Conservation (phyloP, 2,888 invertebrate species). For the Chloromyia formosa region DNA sequence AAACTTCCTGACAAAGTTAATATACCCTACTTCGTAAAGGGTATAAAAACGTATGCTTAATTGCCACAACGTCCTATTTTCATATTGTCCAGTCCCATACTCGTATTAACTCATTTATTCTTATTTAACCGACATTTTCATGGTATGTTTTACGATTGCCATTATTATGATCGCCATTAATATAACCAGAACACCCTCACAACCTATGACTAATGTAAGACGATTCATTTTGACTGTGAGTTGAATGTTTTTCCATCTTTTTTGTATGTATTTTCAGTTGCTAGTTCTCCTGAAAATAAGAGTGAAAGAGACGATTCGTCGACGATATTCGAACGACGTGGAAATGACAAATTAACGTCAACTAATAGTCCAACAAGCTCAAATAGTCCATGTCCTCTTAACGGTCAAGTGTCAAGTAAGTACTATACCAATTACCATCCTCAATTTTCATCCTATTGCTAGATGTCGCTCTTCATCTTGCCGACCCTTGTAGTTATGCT, state of each 20-base stretch:
- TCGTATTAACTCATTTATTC: background rate
- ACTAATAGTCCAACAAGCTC: slow-evolving; percentile 59
- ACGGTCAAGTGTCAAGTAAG: slow-evolving; percentile 66
- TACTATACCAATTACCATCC: slow-evolving; percentile 48
- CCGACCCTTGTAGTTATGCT: background rate
- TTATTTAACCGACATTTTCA: background rate
- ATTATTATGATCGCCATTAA: no score
- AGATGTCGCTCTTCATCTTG: background rate
- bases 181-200: background rate
- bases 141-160: no score
- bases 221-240: background rate
- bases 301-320: slow-evolving; percentile 69
- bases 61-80: no score
- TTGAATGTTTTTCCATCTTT: slow-evolving; percentile 31
- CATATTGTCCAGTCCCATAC: background rate
- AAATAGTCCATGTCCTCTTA: slow-evolving; percentile 56
- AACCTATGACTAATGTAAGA: background rate
- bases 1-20: no score
- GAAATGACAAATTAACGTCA: slow-evolving; percentile 59
- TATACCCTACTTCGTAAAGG: no score
- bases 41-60: no score
- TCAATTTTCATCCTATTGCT: background rate
- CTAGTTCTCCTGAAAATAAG: slow-evolving; percentile 80
- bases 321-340: slow-evolving; percentile 62
- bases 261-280: slow-evolving; percentile 72